These are phyloP conservation scores for Holcopasites calliopsidis DNA, from an alignment of 1,140 invertebrate genomes.

Conservation along the genomic window DNA sequence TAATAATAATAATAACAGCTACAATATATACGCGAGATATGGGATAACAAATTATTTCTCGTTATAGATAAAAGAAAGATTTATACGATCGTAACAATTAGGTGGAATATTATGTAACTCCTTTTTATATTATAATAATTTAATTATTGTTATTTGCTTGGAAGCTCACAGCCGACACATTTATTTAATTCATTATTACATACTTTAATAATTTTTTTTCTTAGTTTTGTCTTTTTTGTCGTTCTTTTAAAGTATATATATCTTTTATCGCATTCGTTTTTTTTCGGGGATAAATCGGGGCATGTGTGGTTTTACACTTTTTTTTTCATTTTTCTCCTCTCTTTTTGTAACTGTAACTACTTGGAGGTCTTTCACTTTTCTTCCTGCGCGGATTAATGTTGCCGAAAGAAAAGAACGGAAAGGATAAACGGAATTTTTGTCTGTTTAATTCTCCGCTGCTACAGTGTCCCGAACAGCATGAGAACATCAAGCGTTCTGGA, in stretches of 20 bases:
- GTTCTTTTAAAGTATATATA: conserved; percentile 59
- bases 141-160: conserved; percentile 81
- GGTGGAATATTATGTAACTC: conserved; percentile 76
- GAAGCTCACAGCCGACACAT: conserved; percentile 80
- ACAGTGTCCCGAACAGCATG: conserved; percentile 35
- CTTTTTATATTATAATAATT: conserved; percentile 79
- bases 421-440: conserved; percentile 44
- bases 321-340: conserved; percentile 34
- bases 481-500: conserved; percentile 26
- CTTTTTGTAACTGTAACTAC: too few species aligned
- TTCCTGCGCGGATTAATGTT: conserved; percentile 50
- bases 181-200: conserved; percentile 74
- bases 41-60: conserved; percentile 76
- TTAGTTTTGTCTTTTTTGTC: conserved; percentile 60
- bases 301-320: conserved; percentile 64
- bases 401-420: conserved; percentile 42
- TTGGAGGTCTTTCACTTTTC: not conserved
- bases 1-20: conserved; percentile 76
- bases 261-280: conserved; percentile 69
- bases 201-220: conserved; percentile 35
- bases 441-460: conserved; percentile 10
- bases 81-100: conserved; percentile 74
- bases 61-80: conserved; percentile 74
- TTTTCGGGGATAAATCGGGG: conserved; percentile 66
- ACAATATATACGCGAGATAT: conserved; percentile 75